Base-by-base conservation (phyloP, 2,113 vertebrate species). In the Zosterops hypoxanthus region DNA sequence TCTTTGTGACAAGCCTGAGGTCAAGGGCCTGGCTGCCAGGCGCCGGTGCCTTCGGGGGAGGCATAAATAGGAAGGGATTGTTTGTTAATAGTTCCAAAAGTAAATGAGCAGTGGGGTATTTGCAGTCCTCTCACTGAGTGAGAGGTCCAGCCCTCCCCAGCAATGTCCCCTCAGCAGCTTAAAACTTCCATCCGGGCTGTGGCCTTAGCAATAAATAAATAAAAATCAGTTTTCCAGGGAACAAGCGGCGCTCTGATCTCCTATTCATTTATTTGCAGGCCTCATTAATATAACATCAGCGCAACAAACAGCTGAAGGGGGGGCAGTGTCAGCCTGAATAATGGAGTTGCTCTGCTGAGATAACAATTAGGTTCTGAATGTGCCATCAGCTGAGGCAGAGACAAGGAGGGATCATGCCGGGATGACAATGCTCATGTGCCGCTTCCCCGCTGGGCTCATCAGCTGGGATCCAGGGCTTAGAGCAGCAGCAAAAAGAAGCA, bases 251-350 rank as follows among this genome's bases (percentile, higher is more conserved):
- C 97, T 98, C 94, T 97, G 97, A 98, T 98, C 97, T 97, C 80
- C 95, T 50, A 34, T 97, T 98, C 97, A 95, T 97, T 98, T 98
- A 97, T 97, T 98, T 98, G 97, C 97, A 96, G 97, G 95, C 89
- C 96, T 98, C 97, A 98, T 98, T 98, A 98, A 98, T 98, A 98
- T 98, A 98, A 98, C 98, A 98, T 98, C 97, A 96, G 96, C 46
- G 97, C 97, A 97, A 98, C 97, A 98, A 98, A 98, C 98, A 98
- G 98, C 98, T 96, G 96, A 97, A 94, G 95, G 97, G 97, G 94
- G 86, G 88, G 73, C 88, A 92, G 96, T 97, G 98, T 98, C 98
- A 98, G 96, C 93, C 97, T 98, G 98, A 98, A 98, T 98, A 98
- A 98, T 98, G 97, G 97, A 97, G 97, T 97, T 88, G 90, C 97